Conservation (phyloP, 2,113 vertebrate species). For the Alosa alosa region DNA sequence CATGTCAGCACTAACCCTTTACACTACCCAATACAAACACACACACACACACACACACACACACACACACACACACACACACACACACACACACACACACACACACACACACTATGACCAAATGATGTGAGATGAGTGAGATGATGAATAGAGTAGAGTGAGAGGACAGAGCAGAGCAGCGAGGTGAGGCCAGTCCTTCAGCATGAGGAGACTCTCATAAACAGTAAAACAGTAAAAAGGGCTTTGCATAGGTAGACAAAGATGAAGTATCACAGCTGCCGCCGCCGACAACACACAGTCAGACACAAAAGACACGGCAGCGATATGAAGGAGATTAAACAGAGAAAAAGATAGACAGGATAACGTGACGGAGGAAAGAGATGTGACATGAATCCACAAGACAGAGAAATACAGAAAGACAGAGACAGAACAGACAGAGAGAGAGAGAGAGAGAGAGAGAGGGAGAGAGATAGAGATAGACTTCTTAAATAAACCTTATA, state of each 20-base stretch:
- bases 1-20: too few relatives aligned
- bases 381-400: neutral
- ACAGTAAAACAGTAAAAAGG: neutral
- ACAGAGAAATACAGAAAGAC: neutral
- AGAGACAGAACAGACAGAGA: neutral
- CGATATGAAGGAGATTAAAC: conserved; percentile 9
- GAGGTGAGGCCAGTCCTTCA: neutral
- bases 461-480: neutral
- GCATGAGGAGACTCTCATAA: neutral
- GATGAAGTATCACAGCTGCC: neutral
- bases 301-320: neutral
- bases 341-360: neutral
- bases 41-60: too few relatives aligned
- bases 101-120: too few relatives aligned
- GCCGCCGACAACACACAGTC: neutral
- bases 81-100: too few relatives aligned
- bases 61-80: too few relatives aligned
- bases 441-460: too few relatives aligned
- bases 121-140: too few relatives aligned
- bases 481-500: too few relatives aligned
- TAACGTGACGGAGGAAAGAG: neutral
- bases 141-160: neutral
- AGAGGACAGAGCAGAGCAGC: neutral
- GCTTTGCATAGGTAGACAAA: neutral
- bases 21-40: too few relatives aligned